Percentiles rank a stretch among this genome's conserved stretches.
phyloP scores from a whole-genome alignment of 2,113 vertebrate genomes.

The Hippocampus mohnikei region DNA sequence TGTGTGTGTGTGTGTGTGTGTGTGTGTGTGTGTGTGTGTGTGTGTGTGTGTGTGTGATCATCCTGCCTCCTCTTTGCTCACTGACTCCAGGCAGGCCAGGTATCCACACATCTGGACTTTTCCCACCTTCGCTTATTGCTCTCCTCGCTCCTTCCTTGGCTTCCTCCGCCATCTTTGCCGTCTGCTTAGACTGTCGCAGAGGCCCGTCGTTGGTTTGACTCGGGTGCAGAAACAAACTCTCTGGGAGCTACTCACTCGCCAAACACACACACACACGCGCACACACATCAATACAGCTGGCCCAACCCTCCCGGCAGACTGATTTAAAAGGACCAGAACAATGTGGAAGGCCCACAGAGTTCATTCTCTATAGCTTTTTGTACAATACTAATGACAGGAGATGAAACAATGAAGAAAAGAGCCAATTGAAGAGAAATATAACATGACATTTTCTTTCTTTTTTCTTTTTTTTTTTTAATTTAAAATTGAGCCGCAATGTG shows the following conservation, averaged over 20 bases:
- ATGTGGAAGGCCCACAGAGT: slow-evolving; percentile 63
- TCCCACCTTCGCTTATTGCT: slow-evolving; percentile 37
- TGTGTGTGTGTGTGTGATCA: slow-evolving; percentile 24
- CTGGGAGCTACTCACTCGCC: slow-evolving; percentile 62
- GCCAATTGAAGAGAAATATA: slow-evolving; percentile 75
- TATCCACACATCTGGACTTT: slow-evolving; percentile 44
- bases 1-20: slow-evolving; percentile 31
- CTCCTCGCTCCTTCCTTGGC: slow-evolving; percentile 53
- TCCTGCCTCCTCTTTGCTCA: slow-evolving; percentile 39
- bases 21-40: slow-evolving; percentile 27
- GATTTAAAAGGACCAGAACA: slow-evolving; percentile 63
- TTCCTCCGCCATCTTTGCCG: slow-evolving; percentile 13
- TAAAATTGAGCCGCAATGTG: slow-evolving; percentile 80
- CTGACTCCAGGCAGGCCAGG: slow-evolving; percentile 50
- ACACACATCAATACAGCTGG: slow-evolving; percentile 56
- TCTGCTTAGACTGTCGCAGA: slow-evolving; percentile 36
- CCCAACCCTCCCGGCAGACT: slow-evolving; percentile 81
- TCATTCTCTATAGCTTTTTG: slow-evolving; percentile 96
- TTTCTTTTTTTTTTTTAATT: slow-evolving; percentile 99
- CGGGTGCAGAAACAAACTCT: slow-evolving; percentile 70
- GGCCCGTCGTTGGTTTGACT: slow-evolving; percentile 36
- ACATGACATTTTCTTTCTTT: slow-evolving; percentile 44
- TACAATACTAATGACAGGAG: slow-evolving; percentile 78
- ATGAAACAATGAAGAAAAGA: slow-evolving; percentile 31
- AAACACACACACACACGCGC: slow-evolving; percentile 20